Evolutionary conservation across 35 echinoderm and acorn worm species (phyloP), one percentile per base, ranked within the genome.

Genomic region (Amphiura filiformis): DNA sequence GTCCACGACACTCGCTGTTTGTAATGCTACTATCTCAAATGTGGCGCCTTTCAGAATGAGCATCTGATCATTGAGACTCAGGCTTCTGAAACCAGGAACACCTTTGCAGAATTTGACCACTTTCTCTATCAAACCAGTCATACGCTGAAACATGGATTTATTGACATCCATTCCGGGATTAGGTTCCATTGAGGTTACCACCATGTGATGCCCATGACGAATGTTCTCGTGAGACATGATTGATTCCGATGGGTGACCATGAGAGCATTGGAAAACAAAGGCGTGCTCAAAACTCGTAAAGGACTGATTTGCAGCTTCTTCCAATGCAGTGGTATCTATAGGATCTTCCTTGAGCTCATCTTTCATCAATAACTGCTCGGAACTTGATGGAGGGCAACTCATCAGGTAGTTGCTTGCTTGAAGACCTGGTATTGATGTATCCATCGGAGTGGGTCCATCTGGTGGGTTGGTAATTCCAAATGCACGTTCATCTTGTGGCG

Each of bases 1-100:
- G n/a, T 78, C 37, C 23, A 78, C 31, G 0, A 87, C 37, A 87
- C 40, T 28, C 32, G 85, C 61, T 14, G 85, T 30, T 23, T 78
- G 65, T 13, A 87, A 23, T 39, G 76, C 33, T 26, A 87, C 85
- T 39, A 87, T 78, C 75, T 87, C 85, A 36, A 87, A 87, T 76
- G 76, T 87, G 36, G 39, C 76, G 37, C 39, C 65, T 37, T 87
- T 87, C 22, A 87, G 38, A 7, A 87, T 70, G 4, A 39, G 13
- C 70, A 76, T 87, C 13, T 76, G 85, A 38, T 87, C 75, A 17
- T 87, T 26, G 0, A 87, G 76, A 38, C 35, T 17, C 14, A 87
- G 34, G 35, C 39, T 38, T 4, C 7, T 22, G 34, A 87, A 87
- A 18, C 75, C 85, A 15, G 85, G 85, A n/a, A 87, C 22, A 11